Evolutionary conservation across 2,888 invertebrate genomes (phyloP).

Genomic region (Mesochorus sp.): DNA sequence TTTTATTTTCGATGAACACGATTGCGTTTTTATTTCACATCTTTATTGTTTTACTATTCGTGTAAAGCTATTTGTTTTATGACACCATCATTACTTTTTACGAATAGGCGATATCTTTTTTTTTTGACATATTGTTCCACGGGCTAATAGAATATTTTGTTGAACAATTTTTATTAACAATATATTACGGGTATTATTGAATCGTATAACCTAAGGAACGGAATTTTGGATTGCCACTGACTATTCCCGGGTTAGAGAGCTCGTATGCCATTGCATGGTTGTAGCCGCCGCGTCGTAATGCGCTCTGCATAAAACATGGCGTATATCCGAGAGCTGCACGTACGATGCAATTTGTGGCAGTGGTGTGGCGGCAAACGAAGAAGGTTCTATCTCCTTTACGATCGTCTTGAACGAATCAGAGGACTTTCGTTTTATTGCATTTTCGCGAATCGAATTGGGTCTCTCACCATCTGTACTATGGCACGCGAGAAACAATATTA

Average conservation of each 20-base stretch:
- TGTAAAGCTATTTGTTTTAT: no score
- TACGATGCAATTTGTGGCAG: slow-evolving; percentile 48
- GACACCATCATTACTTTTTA: no score
- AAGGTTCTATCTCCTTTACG: slow-evolving; percentile 36
- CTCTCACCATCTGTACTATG: background rate
- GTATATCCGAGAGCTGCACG: slow-evolving; percentile 33
- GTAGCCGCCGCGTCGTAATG: slow-evolving; percentile 35
- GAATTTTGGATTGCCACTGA: background rate
- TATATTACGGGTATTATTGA: no score
- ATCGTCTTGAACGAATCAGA: slow-evolving; percentile 36
- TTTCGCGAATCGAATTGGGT: slow-evolving; percentile 33
- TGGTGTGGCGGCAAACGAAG: background rate
- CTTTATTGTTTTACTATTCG: background rate
- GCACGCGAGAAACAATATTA: slow-evolving; percentile 29
- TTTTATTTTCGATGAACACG: no score
- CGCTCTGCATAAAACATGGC: slow-evolving; percentile 56
- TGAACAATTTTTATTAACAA: no score
- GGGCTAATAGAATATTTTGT: no score
- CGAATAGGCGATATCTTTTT: no score
- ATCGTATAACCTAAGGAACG: no score
- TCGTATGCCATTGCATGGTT: background rate
- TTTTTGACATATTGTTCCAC: no score
- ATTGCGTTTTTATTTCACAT: background rate
- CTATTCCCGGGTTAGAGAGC: background rate
- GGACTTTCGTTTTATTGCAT: slow-evolving; percentile 37